These are phyloP conservation scores for Condylura cristata DNA, from an alignment of 2,113 vertebrate species.

Conservation along the genomic window DNA sequence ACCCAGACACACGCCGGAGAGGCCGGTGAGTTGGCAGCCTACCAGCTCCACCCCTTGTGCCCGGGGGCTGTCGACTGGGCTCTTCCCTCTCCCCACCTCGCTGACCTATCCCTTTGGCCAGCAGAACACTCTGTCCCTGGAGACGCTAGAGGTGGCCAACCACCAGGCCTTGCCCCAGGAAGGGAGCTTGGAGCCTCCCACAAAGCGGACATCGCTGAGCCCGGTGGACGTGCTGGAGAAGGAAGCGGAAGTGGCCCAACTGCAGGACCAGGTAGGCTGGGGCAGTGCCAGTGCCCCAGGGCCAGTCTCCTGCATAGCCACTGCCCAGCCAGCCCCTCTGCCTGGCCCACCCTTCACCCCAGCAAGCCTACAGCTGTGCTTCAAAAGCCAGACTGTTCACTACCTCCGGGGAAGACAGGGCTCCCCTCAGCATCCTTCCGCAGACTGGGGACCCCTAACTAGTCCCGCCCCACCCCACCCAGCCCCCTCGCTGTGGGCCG, in stretches of 20 bases:
- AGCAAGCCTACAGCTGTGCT: background rate
- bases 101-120: background rate
- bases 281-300: too few relatives aligned
- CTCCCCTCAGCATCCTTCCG: background rate
- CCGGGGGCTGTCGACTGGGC: background rate
- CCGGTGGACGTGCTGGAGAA: conserved; percentile 65
- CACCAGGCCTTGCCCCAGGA: conserved; percentile 33
- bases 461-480: background rate
- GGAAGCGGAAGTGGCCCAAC: conserved; percentile 65
- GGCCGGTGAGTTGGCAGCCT: background rate
- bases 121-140: background rate
- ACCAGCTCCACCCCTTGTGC: fast-evolving
- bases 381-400: background rate
- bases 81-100: background rate
- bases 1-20: background rate
- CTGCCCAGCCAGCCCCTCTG: background rate
- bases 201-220: conserved; percentile 63
- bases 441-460: background rate
- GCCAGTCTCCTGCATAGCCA: background rate
- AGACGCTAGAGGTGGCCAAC: background rate
- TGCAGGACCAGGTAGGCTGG: conserved; percentile 75
- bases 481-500: too few relatives aligned
- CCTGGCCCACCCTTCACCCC: background rate
- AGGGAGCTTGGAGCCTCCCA: conserved; percentile 67
- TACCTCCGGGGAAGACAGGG: conserved; percentile 12